phyloP scores from a whole-genome alignment of 2,113 vertebrate species.

The Corythaixoides concolor region DNA sequence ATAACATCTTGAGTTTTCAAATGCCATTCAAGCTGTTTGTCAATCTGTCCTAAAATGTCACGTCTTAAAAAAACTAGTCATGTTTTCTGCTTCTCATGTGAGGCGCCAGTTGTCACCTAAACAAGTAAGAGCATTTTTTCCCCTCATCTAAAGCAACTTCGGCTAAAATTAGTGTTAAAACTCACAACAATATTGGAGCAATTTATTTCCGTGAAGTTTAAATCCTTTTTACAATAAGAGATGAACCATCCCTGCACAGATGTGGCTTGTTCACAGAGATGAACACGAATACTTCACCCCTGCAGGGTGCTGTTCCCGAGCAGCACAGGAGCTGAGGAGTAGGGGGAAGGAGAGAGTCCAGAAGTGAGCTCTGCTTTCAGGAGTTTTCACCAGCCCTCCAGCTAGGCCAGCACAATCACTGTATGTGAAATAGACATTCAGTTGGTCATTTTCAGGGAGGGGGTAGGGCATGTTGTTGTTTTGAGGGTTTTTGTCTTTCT shows the following conservation, averaged over 20 bases:
- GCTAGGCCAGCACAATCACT: rapidly evolving
- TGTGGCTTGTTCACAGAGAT: neutral
- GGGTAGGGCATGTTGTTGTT: neutral
- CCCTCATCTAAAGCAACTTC: neutral
- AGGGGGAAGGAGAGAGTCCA: neutral
- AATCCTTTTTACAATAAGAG: neutral
- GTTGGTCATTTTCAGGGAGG: neutral
- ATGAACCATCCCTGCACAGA: neutral
- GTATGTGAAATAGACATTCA: neutral
- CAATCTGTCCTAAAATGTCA: conserved; percentile 11
- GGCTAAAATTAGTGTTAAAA: neutral
- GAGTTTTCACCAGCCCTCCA: neutral
- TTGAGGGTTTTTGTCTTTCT: rapidly evolving
- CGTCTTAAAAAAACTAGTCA: neutral
- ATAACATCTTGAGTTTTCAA: neutral
- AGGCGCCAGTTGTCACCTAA: neutral
- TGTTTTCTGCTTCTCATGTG: neutral
- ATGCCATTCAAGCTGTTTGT: conserved; percentile 6
- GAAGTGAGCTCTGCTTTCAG: neutral
- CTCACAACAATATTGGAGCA: neutral
- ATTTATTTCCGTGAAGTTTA: neutral
- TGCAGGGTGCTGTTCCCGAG: neutral
- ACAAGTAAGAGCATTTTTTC: neutral
- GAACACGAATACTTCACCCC: rapidly evolving
- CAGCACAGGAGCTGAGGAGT: neutral